phyloP scores from a whole-genome alignment of 1,140 invertebrate genomes.

The Musca domestica region DNA sequence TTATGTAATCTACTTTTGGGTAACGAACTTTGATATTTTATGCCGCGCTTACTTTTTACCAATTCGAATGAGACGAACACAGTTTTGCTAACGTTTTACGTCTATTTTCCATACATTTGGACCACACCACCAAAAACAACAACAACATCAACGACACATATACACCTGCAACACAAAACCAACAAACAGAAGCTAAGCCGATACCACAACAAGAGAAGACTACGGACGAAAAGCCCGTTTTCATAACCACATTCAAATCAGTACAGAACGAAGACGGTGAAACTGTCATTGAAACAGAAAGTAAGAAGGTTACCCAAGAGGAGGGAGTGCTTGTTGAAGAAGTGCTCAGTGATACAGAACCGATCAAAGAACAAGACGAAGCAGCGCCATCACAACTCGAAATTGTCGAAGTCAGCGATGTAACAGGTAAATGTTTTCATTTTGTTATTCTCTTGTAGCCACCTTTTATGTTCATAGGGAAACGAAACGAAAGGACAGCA shows the following conservation, averaged over 20 bases:
- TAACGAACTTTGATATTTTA: no score
- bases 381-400: constrained; percentile 42
- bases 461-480: no score
- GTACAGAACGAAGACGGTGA: constrained; percentile 49
- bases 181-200: constrained; percentile 36
- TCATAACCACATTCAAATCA: constrained; percentile 52
- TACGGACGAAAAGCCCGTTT: constrained; percentile 44
- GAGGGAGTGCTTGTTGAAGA: constrained; percentile 52
- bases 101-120: constrained; percentile 29
- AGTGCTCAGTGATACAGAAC: constrained; percentile 51
- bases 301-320: constrained; percentile 46
- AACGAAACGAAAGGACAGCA: no score
- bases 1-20: no score
- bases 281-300: constrained; percentile 47
- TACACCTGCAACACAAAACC: constrained; percentile 11
- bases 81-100: constrained; percentile 27
- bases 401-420: constrained; percentile 49
- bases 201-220: constrained; percentile 40
- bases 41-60: background rate
- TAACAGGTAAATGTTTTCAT: constrained; percentile 43
- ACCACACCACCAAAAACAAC: background rate
- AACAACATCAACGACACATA: constrained; percentile 28
- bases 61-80: background rate
- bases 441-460: no score
- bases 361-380: constrained; percentile 37